Evolutionary conservation across 30 jellyfish, hydroid and myxozoan species (phyloP).

Genomic region (Hydractinia symbiolongicarpus): DNA sequence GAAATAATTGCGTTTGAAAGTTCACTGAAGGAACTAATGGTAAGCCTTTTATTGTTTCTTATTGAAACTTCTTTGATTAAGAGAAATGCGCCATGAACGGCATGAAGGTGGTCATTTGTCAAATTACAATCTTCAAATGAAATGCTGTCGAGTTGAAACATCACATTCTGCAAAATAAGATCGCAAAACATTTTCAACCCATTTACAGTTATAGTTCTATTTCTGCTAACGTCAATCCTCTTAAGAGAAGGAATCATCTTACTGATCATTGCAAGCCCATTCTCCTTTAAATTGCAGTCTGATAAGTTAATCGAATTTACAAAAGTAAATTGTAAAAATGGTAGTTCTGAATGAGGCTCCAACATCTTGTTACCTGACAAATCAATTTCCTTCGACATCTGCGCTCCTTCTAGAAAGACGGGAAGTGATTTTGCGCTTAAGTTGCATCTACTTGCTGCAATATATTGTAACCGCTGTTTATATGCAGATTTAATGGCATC

Average conservation of each 20-base stretch:
- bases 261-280: not conserved
- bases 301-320: too few relatives aligned
- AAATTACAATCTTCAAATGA: constrained; percentile 1
- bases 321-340: too few relatives aligned
- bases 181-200: not conserved
- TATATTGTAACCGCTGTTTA: too few relatives aligned
- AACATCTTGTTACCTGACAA: too few relatives aligned
- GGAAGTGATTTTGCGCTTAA: too few relatives aligned
- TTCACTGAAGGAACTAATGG: not conserved
- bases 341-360: too few relatives aligned
- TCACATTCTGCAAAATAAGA: not conserved
- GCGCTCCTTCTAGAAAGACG: too few relatives aligned
- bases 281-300: constrained; percentile 3
- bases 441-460: too few relatives aligned
- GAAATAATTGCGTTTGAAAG: constrained; percentile 12
- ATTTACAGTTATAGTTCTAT: not conserved
- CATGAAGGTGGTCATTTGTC: not conserved
- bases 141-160: not conserved
- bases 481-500: too few relatives aligned
- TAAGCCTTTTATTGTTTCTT: not conserved
- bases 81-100: not conserved
- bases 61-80: not conserved
- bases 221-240: not conserved
- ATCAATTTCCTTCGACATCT: too few relatives aligned
- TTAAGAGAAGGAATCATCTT: not conserved